These are phyloP conservation scores for Arge pagana DNA, from an alignment of 2,888 invertebrate species.

Conservation along the genomic window DNA sequence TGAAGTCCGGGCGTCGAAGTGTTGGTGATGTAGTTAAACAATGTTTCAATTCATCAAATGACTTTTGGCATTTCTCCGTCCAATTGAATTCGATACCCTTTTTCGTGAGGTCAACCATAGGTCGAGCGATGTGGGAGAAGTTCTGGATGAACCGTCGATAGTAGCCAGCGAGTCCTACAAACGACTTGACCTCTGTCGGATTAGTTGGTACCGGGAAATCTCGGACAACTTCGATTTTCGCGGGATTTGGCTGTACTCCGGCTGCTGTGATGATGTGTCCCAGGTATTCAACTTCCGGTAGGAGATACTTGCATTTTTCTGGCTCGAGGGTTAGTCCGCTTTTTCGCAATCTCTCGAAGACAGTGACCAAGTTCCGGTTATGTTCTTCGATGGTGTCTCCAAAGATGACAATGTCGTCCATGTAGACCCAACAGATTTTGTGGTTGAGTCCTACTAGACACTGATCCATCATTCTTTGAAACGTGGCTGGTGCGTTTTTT, in stretches of 20 bases:
- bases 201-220: constrained; percentile 9
- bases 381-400: constrained; percentile 23
- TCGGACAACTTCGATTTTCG: constrained; percentile 16
- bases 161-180: constrained; percentile 24
- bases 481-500: constrained; percentile 43
- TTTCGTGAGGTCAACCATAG: constrained; percentile 17
- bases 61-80: constrained; percentile 16
- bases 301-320: constrained; percentile 22
- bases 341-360: constrained; percentile 22
- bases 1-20: constrained; percentile 36
- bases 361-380: constrained; percentile 12
- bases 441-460: constrained; percentile 33
- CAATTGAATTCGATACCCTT: constrained; percentile 16
- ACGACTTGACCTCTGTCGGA: constrained; percentile 23
- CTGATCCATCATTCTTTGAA: constrained; percentile 45
- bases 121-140: constrained; percentile 20
- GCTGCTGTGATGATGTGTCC: constrained; percentile 34
- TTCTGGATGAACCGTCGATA: constrained; percentile 25
- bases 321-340: constrained; percentile 20
- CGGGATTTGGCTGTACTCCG: constrained; percentile 31
- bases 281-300: constrained; percentile 28
- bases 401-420: constrained; percentile 39
- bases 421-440: constrained; percentile 34
- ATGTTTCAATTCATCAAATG: constrained; percentile 34
- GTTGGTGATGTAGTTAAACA: constrained; percentile 34